Conservation (phyloP, 2,888 invertebrate species). For the Mythimna ferrago region DNA sequence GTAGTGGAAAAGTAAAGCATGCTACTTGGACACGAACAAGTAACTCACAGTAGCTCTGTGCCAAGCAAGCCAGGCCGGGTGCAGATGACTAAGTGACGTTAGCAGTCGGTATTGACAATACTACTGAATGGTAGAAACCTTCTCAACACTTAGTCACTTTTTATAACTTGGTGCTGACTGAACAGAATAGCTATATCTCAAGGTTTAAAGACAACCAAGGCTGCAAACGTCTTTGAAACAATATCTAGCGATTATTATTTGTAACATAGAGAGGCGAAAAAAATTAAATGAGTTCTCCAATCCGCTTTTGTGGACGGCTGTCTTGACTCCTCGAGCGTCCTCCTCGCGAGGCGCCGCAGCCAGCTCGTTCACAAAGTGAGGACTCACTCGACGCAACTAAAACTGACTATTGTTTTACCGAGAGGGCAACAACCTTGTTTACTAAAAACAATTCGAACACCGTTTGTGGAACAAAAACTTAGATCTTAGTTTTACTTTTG, state of each 20-base stretch:
- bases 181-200: not conserved
- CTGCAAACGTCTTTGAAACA: not conserved
- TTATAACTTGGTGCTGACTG: not conserved
- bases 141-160: not conserved
- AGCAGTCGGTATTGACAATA: slow-evolving; percentile 22
- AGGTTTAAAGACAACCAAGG: not conserved
- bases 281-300: not conserved
- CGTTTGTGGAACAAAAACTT: not conserved
- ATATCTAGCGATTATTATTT: no score
- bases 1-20: slow-evolving; percentile 13
- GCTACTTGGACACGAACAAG: slow-evolving; percentile 9
- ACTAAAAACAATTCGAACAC: not conserved
- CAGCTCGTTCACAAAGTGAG: slow-evolving; percentile 17
- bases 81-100: slow-evolving; percentile 36
- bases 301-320: slow-evolving; percentile 1
- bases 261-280: not conserved
- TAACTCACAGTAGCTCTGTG: slow-evolving; percentile 32
- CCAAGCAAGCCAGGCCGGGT: slow-evolving; percentile 11
- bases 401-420: slow-evolving; percentile 12
- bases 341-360: not conserved
- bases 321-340: not conserved
- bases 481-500: not conserved
- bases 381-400: slow-evolving; percentile 4
- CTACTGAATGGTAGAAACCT: not conserved
- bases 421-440: slow-evolving; percentile 11